A percentile compares a stretch with the other conserved stretches of the same genome.
Evolutionary conservation across 2,113 vertebrate species (phyloP).

Genomic region (Clupea harengus): DNA sequence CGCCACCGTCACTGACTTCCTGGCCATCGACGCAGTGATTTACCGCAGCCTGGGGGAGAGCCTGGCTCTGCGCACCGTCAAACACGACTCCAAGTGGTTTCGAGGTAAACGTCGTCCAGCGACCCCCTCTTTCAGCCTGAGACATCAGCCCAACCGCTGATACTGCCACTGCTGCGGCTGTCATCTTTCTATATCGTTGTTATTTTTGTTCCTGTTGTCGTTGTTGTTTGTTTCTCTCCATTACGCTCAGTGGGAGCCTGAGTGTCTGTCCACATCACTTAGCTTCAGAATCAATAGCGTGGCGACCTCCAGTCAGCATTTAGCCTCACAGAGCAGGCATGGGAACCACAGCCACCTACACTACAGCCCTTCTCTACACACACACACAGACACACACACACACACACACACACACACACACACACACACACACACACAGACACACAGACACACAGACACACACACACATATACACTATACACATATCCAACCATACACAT

Average conservation of each 20-base stretch:
- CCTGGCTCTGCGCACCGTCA: slow-evolving; percentile 89
- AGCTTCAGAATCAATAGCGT: slow-evolving; percentile 45
- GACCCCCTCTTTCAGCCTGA: background rate
- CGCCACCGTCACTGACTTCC: slow-evolving; percentile 92
- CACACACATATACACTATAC: background rate
- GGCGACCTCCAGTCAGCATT: background rate
- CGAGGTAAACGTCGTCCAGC: background rate
- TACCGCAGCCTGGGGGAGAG: slow-evolving; percentile 92
- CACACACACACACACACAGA: background rate
- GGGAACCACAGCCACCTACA: background rate
- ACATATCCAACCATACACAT: background rate
- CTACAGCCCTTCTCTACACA: background rate
- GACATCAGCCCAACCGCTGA: background rate
- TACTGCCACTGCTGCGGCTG: background rate
- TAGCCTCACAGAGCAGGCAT: background rate
- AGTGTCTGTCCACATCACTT: slow-evolving; percentile 46
- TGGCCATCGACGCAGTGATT: slow-evolving; percentile 95
- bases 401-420: background rate
- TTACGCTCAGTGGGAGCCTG: slow-evolving; percentile 17
- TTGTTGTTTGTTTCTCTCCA: slow-evolving; percentile 25
- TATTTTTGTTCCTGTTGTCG: background rate
- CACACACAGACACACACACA: background rate
- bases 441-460: background rate
- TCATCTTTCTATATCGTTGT: background rate
- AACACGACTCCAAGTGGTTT: slow-evolving; percentile 98